These are phyloP conservation scores for Drepanosiphum platanoidis DNA, from an alignment of 2,888 invertebrate genomes.

Conservation along the genomic window DNA sequence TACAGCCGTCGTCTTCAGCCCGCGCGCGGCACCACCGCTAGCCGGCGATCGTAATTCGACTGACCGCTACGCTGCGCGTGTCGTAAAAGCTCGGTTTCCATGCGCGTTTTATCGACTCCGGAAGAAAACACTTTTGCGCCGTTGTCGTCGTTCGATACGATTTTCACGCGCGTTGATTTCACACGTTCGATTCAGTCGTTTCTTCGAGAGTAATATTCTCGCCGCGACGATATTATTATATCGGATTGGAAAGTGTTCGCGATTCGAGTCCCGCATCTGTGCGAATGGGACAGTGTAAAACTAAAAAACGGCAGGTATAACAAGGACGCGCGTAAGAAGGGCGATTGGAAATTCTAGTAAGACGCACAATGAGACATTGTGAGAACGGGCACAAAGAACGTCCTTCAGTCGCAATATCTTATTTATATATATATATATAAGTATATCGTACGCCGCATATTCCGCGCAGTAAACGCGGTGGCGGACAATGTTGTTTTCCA, in stretches of 20 bases:
- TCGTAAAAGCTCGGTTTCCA: no score
- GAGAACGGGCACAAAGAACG: constrained; percentile 49
- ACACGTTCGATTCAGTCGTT: no score
- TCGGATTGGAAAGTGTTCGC: constrained; percentile 1
- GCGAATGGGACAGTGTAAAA: neutral
- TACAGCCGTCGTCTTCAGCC: no score
- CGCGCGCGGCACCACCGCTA: no score
- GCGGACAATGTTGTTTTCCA: constrained; percentile 13
- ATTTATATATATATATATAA: no score
- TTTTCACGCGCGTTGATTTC: neutral
- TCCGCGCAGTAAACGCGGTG: no score
- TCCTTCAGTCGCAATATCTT: constrained; percentile 33
- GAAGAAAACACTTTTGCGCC: neutral
- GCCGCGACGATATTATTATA: neutral
- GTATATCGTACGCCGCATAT: no score
- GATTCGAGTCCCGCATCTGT: neutral
- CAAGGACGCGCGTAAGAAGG: neutral
- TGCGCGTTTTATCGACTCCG: neutral
- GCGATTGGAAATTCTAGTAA: constrained; percentile 37
- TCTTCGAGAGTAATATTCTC: no score
- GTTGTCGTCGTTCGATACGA: no score
- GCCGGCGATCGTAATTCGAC: no score
- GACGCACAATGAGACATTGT: constrained; percentile 52
- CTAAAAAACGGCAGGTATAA: neutral
- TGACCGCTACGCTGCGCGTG: no score